Conservation (phyloP, 1,140 invertebrate genomes). For the Meloidogyne exigua region DNA sequence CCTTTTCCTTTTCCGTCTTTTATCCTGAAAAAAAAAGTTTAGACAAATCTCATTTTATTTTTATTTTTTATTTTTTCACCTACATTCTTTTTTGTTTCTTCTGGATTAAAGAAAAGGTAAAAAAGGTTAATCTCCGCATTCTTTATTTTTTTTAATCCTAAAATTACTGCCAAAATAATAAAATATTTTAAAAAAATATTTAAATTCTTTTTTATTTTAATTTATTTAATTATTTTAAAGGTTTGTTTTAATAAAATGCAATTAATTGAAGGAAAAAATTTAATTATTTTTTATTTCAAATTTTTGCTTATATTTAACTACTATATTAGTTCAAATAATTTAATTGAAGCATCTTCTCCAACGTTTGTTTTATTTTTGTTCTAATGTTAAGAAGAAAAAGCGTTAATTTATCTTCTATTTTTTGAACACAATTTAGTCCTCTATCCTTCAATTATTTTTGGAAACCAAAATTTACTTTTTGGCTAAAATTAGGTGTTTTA, state of each 20-base stretch:
- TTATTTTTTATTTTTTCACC: not conserved
- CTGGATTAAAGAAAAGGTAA: conserved; percentile 1
- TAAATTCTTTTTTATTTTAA: not conserved
- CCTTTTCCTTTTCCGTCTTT: not conserved
- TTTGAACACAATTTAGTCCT: too few species aligned
- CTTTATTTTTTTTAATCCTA: conserved; percentile 1
- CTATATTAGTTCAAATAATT: conserved; percentile 1
- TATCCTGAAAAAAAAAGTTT: not conserved
- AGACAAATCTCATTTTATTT: not conserved
- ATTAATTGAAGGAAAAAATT: too few species aligned
- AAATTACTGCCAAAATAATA: not conserved
- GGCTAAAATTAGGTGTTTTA: too few species aligned
- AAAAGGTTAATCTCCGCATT: not conserved
- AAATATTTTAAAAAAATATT: not conserved
- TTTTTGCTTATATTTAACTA: not conserved
- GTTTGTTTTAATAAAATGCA: not conserved
- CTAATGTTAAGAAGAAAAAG: not conserved
- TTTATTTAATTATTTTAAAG: not conserved
- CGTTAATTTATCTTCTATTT: too few species aligned
- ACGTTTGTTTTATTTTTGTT: not conserved
- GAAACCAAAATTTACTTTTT: too few species aligned
- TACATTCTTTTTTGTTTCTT: not conserved
- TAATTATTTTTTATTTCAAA: not conserved
- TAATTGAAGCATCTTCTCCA: not conserved
- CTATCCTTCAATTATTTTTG: too few species aligned